Base-by-base conservation (phyloP, 2,888 invertebrate species). In the Amblyjoppa fuscipennis region DNA sequence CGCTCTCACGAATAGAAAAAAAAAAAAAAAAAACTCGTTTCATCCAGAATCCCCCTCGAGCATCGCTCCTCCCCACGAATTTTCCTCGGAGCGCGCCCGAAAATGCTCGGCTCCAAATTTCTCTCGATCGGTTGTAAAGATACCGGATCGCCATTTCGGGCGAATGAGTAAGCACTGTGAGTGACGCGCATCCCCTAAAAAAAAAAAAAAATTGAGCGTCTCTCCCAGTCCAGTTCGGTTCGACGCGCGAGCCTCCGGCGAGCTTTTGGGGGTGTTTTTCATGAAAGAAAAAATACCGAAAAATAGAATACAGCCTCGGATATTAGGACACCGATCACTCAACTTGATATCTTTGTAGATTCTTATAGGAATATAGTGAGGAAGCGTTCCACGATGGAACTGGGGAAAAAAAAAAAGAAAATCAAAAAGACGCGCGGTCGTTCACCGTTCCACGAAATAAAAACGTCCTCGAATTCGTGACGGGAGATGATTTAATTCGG, bases 361-460 rank as follows among this genome's bases (percentile, higher is more conserved):
- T 56, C 45, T 69, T 7, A 61, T 13, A 25, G 28, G n/a, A 53
- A 64, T 34, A 75, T 41, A 59, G 41, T 25, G 56, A 69, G 31
- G 53, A 41, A 80, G 81, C 11, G 80, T 79, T 87, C 75, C 31
- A 64, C 74, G 66, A n/a, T 41, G 25, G 45, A 86, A 9, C 13
- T 11, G 51, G 78, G 74, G 66, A 53, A 61, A 45, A 13, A 45
- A 45, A 45, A 16, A 45, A 45, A 13, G 3, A 45, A 13, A 45
- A 45, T 45, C 13, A 45, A 3, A 80, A 73, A 81, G 80, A 83
- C 87, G 88, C 68, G 75, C 81, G 41, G 68, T 81, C 85, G 88
- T 88, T 88, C 87, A 85, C 86, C 86, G 80, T 83, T 88, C 87
- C 85, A 56, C 51, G 71, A 81, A 86, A 84, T 76, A 81, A 87